Percentiles rank a stretch among this genome's conserved stretches.
Evolutionary conservation across 2,113 vertebrate genomes (phyloP).

Genomic region (Corydoras maculifer): DNA sequence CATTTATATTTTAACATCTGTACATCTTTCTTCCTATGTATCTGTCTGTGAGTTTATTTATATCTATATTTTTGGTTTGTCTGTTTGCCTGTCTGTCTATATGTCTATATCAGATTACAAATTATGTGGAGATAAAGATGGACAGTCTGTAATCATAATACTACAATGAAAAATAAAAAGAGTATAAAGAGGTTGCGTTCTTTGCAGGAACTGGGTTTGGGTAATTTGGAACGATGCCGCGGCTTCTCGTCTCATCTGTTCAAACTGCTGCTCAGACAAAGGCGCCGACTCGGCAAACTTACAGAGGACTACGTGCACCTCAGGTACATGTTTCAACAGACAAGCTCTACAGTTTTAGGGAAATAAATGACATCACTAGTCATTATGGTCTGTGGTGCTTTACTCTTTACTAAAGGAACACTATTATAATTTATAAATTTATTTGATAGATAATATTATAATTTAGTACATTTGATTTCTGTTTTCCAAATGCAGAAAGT

Average conservation of each 20-base stretch:
- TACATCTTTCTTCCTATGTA: neutral
- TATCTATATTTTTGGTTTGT: too few species aligned
- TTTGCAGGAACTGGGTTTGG: constrained; percentile 78
- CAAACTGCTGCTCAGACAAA: constrained; percentile 79
- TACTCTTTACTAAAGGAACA: too few species aligned
- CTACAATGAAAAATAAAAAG: too few species aligned
- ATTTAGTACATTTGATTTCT: neutral
- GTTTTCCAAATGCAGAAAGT: constrained; percentile 60
- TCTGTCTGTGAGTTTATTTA: neutral
- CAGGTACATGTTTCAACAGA: constrained; percentile 62
- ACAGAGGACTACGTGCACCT: constrained; percentile 81
- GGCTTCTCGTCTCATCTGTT: constrained; percentile 91
- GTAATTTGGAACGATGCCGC: constrained; percentile 79
- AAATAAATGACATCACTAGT: too few species aligned
- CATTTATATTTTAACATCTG: neutral
- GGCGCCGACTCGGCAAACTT: constrained; percentile 69
- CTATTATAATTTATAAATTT: too few species aligned
- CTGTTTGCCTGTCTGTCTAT: neutral
- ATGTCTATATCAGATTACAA: neutral
- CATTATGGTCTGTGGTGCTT: too few species aligned
- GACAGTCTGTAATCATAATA: too few species aligned
- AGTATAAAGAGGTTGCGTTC: neutral
- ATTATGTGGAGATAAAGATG: too few species aligned
- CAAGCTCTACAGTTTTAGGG: too few species aligned
- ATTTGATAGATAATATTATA: too few species aligned